Percentiles rank a stretch among this genome's conserved stretches.
These are phyloP conservation scores for Larimichthys polyactis DNA, from an alignment of 2,113 vertebrate species.

Conservation along the genomic window DNA sequence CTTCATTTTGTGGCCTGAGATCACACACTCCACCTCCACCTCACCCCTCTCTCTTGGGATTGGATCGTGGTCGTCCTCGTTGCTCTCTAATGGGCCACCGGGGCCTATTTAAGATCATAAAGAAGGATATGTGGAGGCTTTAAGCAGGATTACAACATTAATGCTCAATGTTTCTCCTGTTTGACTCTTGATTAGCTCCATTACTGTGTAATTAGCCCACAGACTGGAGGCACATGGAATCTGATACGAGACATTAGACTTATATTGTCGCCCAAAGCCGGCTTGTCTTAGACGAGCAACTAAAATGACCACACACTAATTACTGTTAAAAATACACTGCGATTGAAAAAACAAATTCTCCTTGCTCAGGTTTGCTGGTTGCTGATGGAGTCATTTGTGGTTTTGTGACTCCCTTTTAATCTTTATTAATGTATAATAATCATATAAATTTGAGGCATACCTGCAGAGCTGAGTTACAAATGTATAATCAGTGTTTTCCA, in stretches of 20 bases:
- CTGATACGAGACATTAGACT: slow-evolving; percentile 46
- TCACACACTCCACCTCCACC: neutral
- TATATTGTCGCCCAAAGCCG: slow-evolving; percentile 39
- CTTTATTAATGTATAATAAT: neutral
- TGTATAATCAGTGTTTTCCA: neutral
- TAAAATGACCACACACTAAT: slow-evolving; percentile 10
- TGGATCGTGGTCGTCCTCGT: slow-evolving; percentile 54
- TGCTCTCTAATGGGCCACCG: slow-evolving; percentile 66
- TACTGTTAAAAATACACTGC: neutral
- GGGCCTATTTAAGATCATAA: slow-evolving; percentile 77
- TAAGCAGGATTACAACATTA: slow-evolving; percentile 69
- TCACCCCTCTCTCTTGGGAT: slow-evolving; percentile 42
- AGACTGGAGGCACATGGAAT: slow-evolving; percentile 49
- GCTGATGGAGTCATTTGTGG: neutral
- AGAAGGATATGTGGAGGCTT: slow-evolving; percentile 68
- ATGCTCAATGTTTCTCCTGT: slow-evolving; percentile 60
- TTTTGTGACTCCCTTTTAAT: neutral
- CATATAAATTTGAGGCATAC: neutral
- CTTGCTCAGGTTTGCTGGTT: neutral
- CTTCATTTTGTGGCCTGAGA: slow-evolving; percentile 2
- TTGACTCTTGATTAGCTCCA: slow-evolving; percentile 71
- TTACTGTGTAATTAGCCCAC: slow-evolving; percentile 68
- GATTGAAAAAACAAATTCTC: neutral
- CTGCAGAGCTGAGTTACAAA: too few relatives aligned
- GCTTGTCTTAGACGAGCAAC: neutral